Conservation (phyloP, 2,888 invertebrate species). For the Tenthredo notha region DNA sequence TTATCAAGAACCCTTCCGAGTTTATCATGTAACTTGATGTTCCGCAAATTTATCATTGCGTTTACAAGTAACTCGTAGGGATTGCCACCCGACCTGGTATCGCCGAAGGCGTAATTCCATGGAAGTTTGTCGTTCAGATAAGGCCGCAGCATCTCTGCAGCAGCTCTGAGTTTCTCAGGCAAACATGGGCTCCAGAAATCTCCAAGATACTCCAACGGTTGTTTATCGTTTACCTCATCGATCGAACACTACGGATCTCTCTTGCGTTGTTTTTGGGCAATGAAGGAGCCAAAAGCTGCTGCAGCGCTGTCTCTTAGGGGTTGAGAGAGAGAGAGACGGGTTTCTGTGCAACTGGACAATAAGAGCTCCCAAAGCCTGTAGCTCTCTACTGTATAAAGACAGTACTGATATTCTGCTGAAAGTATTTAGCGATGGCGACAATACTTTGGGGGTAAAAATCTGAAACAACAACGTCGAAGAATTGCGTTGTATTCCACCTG, state of each 20-base stretch:
- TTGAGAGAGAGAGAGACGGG: not conserved
- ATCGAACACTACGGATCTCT: not conserved
- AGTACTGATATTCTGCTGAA: not conserved
- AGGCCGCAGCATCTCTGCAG: slow-evolving; percentile 29
- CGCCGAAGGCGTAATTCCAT: slow-evolving; percentile 53
- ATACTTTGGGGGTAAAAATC: slow-evolving; percentile 48
- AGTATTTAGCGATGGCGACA: slow-evolving; percentile 29
- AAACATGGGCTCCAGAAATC: slow-evolving; percentile 51
- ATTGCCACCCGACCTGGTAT: slow-evolving; percentile 39
- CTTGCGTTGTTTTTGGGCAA: not conserved
- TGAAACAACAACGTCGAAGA: not conserved
- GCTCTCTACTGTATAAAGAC: not conserved
- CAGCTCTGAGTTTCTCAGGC: slow-evolving; percentile 45
- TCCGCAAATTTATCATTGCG: slow-evolving; percentile 50
- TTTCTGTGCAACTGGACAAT: not conserved
- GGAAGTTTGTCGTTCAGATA: slow-evolving; percentile 54
- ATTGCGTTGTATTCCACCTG: slow-evolving; percentile 10
- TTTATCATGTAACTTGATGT: slow-evolving; percentile 27
- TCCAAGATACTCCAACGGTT: slow-evolving; percentile 6
- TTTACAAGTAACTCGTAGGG: slow-evolving; percentile 50
- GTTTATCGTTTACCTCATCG: not conserved
- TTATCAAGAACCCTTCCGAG: slow-evolving; percentile 49
- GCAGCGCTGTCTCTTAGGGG: not conserved
- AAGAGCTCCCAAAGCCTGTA: not conserved
- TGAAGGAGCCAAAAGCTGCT: not conserved